phyloP scores from a whole-genome alignment of 1,140 invertebrate species.

The Eumeta japonica region DNA sequence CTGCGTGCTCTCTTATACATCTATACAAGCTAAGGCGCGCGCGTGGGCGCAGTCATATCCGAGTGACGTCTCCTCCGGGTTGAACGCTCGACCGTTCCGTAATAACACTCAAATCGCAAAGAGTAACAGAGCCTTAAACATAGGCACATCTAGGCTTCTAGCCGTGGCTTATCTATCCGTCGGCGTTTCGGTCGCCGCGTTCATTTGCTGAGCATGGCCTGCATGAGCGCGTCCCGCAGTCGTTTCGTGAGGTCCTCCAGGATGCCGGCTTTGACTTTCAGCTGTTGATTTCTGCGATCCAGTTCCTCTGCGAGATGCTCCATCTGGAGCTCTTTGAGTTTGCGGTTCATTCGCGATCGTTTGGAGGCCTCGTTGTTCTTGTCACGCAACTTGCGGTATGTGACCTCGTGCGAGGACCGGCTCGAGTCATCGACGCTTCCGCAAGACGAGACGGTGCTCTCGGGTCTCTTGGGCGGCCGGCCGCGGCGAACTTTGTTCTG shows the following conservation, averaged over 20 bases:
- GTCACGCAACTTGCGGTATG: slow-evolving; percentile 66
- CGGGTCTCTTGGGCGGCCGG: slow-evolving; percentile 39
- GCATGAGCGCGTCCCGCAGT: slow-evolving; percentile 42
- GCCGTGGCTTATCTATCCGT: too few species aligned
- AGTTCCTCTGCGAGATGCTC: slow-evolving; percentile 39
- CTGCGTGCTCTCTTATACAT: too few species aligned
- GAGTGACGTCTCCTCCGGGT: too few species aligned
- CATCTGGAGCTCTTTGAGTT: slow-evolving; percentile 63
- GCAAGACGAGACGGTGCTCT: slow-evolving; percentile 40
- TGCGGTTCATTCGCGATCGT: slow-evolving; percentile 69
- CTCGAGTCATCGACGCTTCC: slow-evolving; percentile 35
- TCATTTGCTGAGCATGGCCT: slow-evolving; percentile 39
- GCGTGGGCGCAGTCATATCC: too few species aligned
- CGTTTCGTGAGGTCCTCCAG: slow-evolving; percentile 45
- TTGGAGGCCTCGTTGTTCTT: slow-evolving; percentile 78
- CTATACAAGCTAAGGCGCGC: too few species aligned
- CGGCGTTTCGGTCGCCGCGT: too few species aligned
- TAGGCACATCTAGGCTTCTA: too few species aligned
- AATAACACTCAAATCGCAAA: too few species aligned
- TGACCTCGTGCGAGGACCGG: slow-evolving; percentile 37
- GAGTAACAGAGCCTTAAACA: too few species aligned
- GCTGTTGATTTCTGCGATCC: slow-evolving; percentile 44
- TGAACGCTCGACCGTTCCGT: too few species aligned
- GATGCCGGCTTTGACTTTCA: slow-evolving; percentile 37
- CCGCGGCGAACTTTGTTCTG: slow-evolving; percentile 34